phyloP scores from a whole-genome alignment of 2,888 invertebrate species.

The Anticlea derivata region DNA sequence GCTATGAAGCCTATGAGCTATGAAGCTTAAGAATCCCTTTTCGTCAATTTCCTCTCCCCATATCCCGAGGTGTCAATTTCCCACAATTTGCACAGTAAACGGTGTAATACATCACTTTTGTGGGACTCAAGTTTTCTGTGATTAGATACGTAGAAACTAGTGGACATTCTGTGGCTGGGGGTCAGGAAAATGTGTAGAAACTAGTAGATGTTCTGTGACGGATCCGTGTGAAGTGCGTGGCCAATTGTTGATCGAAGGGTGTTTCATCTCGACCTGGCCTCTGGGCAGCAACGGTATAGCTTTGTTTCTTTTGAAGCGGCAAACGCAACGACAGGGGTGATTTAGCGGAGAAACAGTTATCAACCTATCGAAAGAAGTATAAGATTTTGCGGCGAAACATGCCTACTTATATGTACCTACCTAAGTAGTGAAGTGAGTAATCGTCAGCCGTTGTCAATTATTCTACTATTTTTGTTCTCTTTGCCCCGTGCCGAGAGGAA shows the following conservation, averaged over 20 bases:
- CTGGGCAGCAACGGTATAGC: conserved; percentile 13
- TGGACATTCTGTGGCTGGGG: neutral
- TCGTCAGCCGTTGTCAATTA: no score
- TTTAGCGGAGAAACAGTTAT: no score
- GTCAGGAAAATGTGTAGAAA: neutral
- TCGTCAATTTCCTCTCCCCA: conserved; percentile 4
- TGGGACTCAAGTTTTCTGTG: neutral
- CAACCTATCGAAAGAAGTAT: no score
- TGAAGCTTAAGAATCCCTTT: neutral
- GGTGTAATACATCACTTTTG: conserved; percentile 5
- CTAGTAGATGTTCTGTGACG: neutral
- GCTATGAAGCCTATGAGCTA: no score
- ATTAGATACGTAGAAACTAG: neutral
- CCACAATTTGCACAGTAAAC: conserved; percentile 16
- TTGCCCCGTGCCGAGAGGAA: no score
- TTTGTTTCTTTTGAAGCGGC: neutral
- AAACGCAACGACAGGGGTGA: no score
- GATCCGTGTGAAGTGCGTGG: conserved; percentile 11
- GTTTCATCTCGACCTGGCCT: conserved; percentile 16
- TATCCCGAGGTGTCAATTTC: conserved; percentile 16
- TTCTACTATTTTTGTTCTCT: no score
- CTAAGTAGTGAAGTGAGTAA: no score
- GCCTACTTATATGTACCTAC: no score
- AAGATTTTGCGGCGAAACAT: no score
- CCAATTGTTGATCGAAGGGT: conserved; percentile 16